Percentiles rank a stretch among this genome's conserved stretches.
Conservation (phyloP, 2,113 vertebrate species). For the Piaya cayana region DNA sequence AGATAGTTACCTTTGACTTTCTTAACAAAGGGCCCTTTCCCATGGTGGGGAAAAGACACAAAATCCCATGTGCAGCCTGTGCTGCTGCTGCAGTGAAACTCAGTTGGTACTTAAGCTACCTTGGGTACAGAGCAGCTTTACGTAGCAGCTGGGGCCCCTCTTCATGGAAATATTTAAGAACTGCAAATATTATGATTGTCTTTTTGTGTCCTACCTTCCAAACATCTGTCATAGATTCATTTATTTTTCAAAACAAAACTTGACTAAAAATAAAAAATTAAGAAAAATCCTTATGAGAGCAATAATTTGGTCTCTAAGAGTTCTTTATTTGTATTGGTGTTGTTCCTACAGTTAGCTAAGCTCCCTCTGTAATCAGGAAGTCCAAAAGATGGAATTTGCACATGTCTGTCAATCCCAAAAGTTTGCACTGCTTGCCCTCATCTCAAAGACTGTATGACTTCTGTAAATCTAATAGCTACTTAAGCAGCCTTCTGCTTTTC, state of each 20-base stretch:
- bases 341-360: neutral
- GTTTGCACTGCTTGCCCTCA: neutral
- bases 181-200: neutral
- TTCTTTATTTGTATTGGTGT: neutral
- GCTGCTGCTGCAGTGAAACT: neutral
- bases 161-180: neutral
- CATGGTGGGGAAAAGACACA: neutral
- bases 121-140: neutral
- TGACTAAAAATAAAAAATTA: neutral
- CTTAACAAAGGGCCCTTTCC: neutral
- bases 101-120: neutral
- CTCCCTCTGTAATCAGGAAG: neutral
- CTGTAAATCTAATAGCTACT: neutral
- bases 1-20: neutral
- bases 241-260: neutral
- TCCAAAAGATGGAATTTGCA: neutral
- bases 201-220: neutral
- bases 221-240: neutral
- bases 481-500: neutral
- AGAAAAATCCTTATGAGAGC: neutral
- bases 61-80: rapidly evolving
- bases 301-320: rapidly evolving
- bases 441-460: neutral
- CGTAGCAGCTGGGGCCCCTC: too few species aligned
- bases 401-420: neutral